phyloP scores from a whole-genome alignment of 1,140 invertebrate species.

The Helicoverpa zea region DNA sequence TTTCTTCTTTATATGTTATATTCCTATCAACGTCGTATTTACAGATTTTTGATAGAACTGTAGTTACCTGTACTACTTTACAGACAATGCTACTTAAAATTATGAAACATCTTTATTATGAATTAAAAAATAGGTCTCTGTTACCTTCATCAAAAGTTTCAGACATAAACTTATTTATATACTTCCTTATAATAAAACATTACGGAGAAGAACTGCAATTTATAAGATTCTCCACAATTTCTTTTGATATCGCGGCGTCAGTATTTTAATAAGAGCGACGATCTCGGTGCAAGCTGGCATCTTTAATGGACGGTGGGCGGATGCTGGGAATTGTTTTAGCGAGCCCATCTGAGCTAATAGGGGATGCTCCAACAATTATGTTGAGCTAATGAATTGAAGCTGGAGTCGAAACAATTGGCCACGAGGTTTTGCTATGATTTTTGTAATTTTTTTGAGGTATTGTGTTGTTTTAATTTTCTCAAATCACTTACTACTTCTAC shows the following conservation, averaged over 20 bases:
- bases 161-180: background rate
- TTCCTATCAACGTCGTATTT: too few relatives aligned
- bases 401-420: constrained; percentile 5
- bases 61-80: too few relatives aligned
- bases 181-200: too few relatives aligned
- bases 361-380: constrained; percentile 50
- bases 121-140: too few relatives aligned
- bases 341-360: constrained; percentile 57
- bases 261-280: constrained; percentile 26
- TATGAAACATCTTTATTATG: too few relatives aligned
- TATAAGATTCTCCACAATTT: background rate
- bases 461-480: background rate
- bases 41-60: too few relatives aligned
- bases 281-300: constrained; percentile 27
- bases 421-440: background rate
- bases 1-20: too few relatives aligned
- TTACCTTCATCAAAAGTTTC: background rate
- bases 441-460: background rate
- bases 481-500: too few relatives aligned
- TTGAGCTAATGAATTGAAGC: constrained; percentile 48
- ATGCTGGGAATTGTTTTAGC: constrained; percentile 64
- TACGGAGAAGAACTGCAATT: background rate
- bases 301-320: constrained; percentile 61
- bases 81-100: too few relatives aligned
- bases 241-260: constrained; percentile 4